Conservation (phyloP, 2,888 invertebrate species). For the Diarsia mendica region DNA sequence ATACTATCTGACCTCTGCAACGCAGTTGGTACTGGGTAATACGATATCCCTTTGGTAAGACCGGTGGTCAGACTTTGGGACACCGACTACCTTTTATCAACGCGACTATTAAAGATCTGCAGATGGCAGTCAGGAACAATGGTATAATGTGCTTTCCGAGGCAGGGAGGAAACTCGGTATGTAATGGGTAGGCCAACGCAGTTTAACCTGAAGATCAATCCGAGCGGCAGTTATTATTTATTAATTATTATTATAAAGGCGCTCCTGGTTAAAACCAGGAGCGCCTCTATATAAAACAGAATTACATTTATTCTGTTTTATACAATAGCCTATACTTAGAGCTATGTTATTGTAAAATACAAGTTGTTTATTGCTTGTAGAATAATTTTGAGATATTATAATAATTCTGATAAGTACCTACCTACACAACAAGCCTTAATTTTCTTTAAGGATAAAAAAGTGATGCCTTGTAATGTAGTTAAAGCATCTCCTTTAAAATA, state of each 20-base stretch:
- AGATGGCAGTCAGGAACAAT: too few relatives aligned
- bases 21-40: too few relatives aligned
- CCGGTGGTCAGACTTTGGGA: too few relatives aligned
- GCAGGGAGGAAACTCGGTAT: too few relatives aligned
- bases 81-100: too few relatives aligned
- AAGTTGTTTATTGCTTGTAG: neutral
- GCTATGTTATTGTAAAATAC: neutral
- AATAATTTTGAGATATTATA: neutral
- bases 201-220: neutral
- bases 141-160: too few relatives aligned
- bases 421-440: neutral
- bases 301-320: neutral
- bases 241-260: too few relatives aligned
- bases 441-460: neutral
- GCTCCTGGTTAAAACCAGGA: too few relatives aligned
- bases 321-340: neutral
- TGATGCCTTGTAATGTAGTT: neutral
- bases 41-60: too few relatives aligned
- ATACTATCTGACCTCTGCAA: too few relatives aligned
- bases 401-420: neutral
- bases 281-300: too few relatives aligned
- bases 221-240: neutral
- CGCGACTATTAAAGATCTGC: too few relatives aligned
- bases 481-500: neutral
- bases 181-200: neutral